Base-by-base conservation (phyloP, 2,888 invertebrate species). In the Drosophila suboccidentalis region DNA sequence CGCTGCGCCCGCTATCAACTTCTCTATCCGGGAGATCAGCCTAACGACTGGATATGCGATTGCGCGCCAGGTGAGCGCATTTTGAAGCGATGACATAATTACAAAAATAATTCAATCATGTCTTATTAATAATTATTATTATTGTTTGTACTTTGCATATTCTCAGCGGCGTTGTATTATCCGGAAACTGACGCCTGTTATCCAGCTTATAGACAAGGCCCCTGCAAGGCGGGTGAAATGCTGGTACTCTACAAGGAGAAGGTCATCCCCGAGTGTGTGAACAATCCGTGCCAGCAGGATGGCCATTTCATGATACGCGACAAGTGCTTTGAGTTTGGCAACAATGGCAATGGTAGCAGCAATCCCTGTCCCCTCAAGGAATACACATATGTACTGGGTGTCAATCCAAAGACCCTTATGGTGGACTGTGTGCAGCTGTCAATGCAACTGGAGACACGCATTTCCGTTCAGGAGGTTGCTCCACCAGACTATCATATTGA, bases 1-100 rank as follows among this genome's bases (percentile, higher is more conserved):
- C 92, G 92, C 81, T 96, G 96, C 86, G 94, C 94, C 1, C 93
- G 93, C 44, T 94, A 95, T 88, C 95, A 96, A 92, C 89, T 95
- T 0, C 93, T 94, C 8, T 96, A 96, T 90, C 95, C 96, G 0
- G 95, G 95, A 1, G 94, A 95, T 78, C 94, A 94, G 77, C 93
- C 92, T 53, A 94, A 94, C 69, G 95, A 95, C 75, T 95, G 95
- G 95, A 94, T 95, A 57, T 94, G 94, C 67, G 94, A 94, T 68
- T 94, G 94, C 77, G 92, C 89, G 67, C 91, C 92, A 51, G 91
- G 92, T 91, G 71, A 62, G 51, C 32, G 11, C 47, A 55, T 17
- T 72, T 72, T 64, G 47, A 43, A 51, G 32, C 38, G 70, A 80
- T 89, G 78, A 83, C 81, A 83, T 83, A 87, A 86, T 57, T 41